Evolutionary conservation across 1,140 invertebrate genomes (phyloP).

Genomic region (Drosophila littoralis): DNA sequence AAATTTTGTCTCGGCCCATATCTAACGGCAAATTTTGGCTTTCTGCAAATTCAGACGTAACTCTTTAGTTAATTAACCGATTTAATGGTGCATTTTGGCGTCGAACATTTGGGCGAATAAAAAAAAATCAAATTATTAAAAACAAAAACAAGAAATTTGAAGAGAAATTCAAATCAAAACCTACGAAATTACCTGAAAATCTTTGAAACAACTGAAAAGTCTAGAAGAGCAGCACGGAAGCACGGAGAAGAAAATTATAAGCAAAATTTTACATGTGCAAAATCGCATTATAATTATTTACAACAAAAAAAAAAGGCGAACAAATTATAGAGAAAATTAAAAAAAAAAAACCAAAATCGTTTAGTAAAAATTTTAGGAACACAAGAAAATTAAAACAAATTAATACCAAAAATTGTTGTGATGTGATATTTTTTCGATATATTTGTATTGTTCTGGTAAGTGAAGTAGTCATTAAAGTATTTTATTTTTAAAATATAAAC

Average conservation of each 20-base stretch:
- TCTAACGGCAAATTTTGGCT: slow-evolving; percentile 65
- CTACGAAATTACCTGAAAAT: slow-evolving; percentile 84
- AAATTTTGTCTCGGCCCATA: slow-evolving; percentile 46
- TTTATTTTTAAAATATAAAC: no score
- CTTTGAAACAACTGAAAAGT: slow-evolving; percentile 70
- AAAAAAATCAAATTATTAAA: slow-evolving; percentile 31
- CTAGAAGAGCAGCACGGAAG: slow-evolving; percentile 47
- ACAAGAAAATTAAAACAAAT: slow-evolving; percentile 53
- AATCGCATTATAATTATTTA: slow-evolving; percentile 77
- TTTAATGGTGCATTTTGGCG: slow-evolving; percentile 73
- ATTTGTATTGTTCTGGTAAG: slow-evolving; percentile 74
- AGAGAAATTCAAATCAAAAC: slow-evolving; percentile 57
- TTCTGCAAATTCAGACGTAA: slow-evolving; percentile 83
- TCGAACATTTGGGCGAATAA: slow-evolving; percentile 57
- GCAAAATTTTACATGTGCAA: slow-evolving; percentile 75
- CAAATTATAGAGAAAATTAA: slow-evolving; percentile 40
- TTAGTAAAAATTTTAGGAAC: slow-evolving; percentile 51
- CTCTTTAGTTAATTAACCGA: slow-evolving; percentile 67
- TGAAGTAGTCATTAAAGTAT: slow-evolving; percentile 4
- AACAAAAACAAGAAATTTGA: slow-evolving; percentile 10
- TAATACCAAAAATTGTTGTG: slow-evolving; percentile 76
- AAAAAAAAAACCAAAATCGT: slow-evolving; percentile 37
- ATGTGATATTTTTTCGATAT: slow-evolving; percentile 82
- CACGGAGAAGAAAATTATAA: slow-evolving; percentile 49
- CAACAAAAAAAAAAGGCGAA: slow-evolving; percentile 39